Evolutionary conservation across 2,113 vertebrate species (phyloP).

Genomic region (Brachypodius melanocephalos): DNA sequence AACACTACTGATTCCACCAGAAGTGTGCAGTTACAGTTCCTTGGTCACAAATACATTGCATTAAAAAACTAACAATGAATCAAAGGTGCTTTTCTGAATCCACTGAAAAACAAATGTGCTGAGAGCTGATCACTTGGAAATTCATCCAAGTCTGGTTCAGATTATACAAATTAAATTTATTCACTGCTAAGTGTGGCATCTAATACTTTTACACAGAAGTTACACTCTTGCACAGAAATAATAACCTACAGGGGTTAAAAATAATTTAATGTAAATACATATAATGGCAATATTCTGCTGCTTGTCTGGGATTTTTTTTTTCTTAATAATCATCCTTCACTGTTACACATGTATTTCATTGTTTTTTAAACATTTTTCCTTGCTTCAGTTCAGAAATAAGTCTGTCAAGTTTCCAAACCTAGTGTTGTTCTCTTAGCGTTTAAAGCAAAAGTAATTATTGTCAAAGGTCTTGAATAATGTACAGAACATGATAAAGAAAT

Average conservation of each 20-base stretch:
- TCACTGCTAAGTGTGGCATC: not conserved
- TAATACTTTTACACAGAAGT: accelerated
- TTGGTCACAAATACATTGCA: not conserved
- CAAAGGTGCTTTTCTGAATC: not conserved
- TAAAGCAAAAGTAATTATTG: not conserved
- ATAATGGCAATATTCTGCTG: not conserved
- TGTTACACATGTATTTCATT: not conserved
- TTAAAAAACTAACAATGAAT: not conserved
- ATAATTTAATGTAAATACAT: not conserved
- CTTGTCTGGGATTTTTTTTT: not conserved
- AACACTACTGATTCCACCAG: accelerated
- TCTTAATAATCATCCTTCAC: not conserved
- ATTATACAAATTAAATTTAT: not conserved
- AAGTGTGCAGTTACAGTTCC: not conserved
- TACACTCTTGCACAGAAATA: not conserved
- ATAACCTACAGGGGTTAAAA: not conserved
- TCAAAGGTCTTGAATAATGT: not conserved
- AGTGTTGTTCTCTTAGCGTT: not conserved
- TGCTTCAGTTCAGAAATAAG: not conserved
- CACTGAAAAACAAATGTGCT: not conserved
- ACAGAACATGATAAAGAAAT: not conserved
- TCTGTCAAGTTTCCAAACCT: not conserved
- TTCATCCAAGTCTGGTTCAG: not conserved
- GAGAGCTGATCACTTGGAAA: not conserved
- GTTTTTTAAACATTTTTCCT: not conserved